phyloP scores from a whole-genome alignment of 2,888 invertebrate species.

The Zeuzera pyrina region DNA sequence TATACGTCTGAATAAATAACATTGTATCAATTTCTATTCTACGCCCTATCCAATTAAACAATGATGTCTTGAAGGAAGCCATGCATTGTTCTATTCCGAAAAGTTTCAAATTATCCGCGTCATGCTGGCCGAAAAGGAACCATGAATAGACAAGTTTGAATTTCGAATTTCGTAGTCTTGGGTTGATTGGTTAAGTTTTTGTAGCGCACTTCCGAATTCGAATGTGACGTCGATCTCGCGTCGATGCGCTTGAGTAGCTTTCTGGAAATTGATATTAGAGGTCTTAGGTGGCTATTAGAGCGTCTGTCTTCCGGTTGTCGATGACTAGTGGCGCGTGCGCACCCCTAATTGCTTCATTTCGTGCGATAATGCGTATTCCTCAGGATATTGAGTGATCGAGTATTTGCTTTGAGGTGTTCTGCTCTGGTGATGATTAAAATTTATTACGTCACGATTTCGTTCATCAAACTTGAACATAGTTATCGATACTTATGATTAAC shows the following conservation, averaged over 20 bases:
- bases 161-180: constrained; percentile 47
- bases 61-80: constrained; percentile 47
- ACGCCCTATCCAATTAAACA: constrained; percentile 53
- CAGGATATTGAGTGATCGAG: constrained; percentile 24
- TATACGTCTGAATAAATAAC: too few relatives aligned
- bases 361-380: constrained; percentile 43
- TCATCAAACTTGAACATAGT: constrained; percentile 9
- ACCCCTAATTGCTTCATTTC: constrained; percentile 68
- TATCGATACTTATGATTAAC: constrained; percentile 24
- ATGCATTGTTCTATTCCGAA: constrained; percentile 32
- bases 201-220: constrained; percentile 56
- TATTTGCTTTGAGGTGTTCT: constrained; percentile 37
- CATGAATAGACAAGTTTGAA: constrained; percentile 51
- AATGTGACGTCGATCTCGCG: constrained; percentile 46
- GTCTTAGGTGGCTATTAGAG: constrained; percentile 63
- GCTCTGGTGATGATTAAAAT: constrained; percentile 30
- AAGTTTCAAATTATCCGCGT: constrained; percentile 33
- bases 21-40: constrained; percentile 35
- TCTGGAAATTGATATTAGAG: constrained; percentile 69
- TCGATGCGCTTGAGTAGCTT: constrained; percentile 47
- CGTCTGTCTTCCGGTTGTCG: constrained; percentile 61
- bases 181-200: constrained; percentile 62
- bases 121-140: constrained; percentile 44
- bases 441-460: constrained; percentile 9
- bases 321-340: constrained; percentile 53